Evolutionary conservation across 2,888 invertebrate genomes (phyloP), one percentile per base, ranked within the genome.

Genomic region (Aphrophora alni): DNA sequence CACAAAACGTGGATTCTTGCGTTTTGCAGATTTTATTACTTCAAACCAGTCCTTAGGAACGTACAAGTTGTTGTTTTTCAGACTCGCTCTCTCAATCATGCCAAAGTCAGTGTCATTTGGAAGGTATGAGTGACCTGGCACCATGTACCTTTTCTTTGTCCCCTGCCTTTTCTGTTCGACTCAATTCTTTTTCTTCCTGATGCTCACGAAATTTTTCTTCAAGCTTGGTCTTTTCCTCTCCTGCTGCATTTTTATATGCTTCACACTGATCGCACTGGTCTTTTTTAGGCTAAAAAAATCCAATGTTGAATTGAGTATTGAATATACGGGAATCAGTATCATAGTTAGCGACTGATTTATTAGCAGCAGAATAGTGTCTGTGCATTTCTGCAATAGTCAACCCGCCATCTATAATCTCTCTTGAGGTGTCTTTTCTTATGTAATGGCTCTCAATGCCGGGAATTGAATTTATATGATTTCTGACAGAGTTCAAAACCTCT

Each of bases 401-500:
- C 68, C 85, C 85, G 25, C 85, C 85, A 81, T 87, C 86, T 78
- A 86, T 85, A 77, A 84, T 86, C 82, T 84, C 81, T 81, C 85
- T 82, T 78, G 71, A 81, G 68, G 86, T 86, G 38, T 84, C 82
- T 70, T 83, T 84, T 78, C 86, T 82, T 25, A 85, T 77, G 80
- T 86, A 87, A 80, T 86, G 86, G 75, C 85, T 85, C 75, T 86
- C 86, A 81, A 86, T 81, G 78, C 83, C 82, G 72, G 85, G 84
- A 71, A 85, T 84, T 25, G 83, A 85, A 80, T 86, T 84, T 59
- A 86, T 87, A 81, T 86, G 86, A 69, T 85, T 81, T 72, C 84
- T 81, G 26, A 86, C 83, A 73, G 83, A 83, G 72, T 84, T 80
- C 80, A 84, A 77, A 77, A 86, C 81, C 82, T 86, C 85, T 76